These are phyloP conservation scores for Aporrectodea caliginosa DNA, from an alignment of 1,140 invertebrate genomes.

Conservation along the genomic window DNA sequence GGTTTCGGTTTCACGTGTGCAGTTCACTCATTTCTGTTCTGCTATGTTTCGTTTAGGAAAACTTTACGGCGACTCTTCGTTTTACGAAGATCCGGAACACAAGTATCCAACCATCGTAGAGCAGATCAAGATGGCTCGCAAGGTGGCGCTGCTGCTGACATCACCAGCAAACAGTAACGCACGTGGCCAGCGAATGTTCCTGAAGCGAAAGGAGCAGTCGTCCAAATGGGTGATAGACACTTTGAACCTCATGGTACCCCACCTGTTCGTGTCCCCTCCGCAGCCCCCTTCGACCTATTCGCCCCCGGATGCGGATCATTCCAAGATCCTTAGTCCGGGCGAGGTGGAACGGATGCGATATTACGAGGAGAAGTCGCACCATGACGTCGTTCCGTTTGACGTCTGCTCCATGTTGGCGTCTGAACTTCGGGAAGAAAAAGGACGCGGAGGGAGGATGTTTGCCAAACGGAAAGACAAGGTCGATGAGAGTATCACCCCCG, in stretches of 20 bases:
- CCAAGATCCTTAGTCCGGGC: constrained; percentile 5
- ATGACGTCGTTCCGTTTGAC: constrained; percentile 63
- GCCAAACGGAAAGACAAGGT: constrained; percentile 78
- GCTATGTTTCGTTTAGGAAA: constrained; percentile 65
- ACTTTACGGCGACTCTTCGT: constrained; percentile 86
- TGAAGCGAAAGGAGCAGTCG: constrained; percentile 85
- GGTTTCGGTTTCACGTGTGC: too few species aligned
- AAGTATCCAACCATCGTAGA: constrained; percentile 90
- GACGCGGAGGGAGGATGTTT: constrained; percentile 74
- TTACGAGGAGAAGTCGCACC: constrained; percentile 56
- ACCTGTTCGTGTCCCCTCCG: not conserved
- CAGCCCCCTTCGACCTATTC: not conserved
- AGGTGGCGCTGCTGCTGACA: constrained; percentile 86
- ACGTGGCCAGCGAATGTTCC: constrained; percentile 91
- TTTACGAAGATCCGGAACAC: constrained; percentile 72
- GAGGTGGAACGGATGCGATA: constrained; percentile 31
- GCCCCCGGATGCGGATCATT: not conserved
- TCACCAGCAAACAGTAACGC: constrained; percentile 85
- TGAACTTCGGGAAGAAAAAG: constrained; percentile 59
- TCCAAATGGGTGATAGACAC: constrained; percentile 92
- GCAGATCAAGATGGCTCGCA: constrained; percentile 83
- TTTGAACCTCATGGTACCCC: constrained; percentile 45
- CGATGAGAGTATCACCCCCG: constrained; percentile 81
- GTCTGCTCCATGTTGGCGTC: constrained; percentile 70
- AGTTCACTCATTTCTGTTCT: too few species aligned